Base-by-base conservation (phyloP, 2,888 invertebrate genomes). In the Noctua comes region DNA sequence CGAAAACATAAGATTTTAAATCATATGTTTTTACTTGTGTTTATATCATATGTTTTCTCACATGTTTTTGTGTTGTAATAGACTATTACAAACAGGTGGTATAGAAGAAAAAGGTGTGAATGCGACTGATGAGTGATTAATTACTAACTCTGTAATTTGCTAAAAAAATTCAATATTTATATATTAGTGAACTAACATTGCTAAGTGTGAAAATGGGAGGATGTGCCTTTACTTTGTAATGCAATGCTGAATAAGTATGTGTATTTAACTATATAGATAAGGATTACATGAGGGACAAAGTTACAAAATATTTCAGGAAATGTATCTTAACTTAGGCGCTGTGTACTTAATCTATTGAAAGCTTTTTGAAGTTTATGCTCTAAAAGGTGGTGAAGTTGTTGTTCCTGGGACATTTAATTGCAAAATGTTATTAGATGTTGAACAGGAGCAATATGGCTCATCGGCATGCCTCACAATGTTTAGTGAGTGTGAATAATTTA, bases 221-320 rank as follows among this genome's bases (percentile, higher is more conserved):
- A 71, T 81, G 66, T 84, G 71, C 59, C 57, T 66, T 27, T 79
- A 43, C 27, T 18, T 68, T 54, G 7, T 59, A 82, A n/a, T 82
- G 31, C 36, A 18, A 57, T 43, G 18, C 48, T 48, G 43, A 76
- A 64, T 21, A 64, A 46, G 2, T 46, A 18, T 64, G 21, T 64
- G n/a, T 51, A 48, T 65, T 48, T n/a, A n/a, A 31, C 21, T 27
- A 62, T 64, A 8, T 46, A 76, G 16, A 18, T 43, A 36, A 48
- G 76, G 7, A 76, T 76, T 65, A 54, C 3, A 40, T 16, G 13
- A n/a, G 36, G 31, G n/a, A 18, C 16, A 27, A 43, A 24, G 51
- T 4, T 24, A 36, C 21, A 11, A 31, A 18, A 65, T 57, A 48
- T 66, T 66, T 57, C 57, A 76, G 48, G 21, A 68, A 51, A 77